Evolutionary conservation across 2,113 vertebrate species (phyloP), one percentile per base, ranked within the genome.

Genomic region (Rana temporaria): DNA sequence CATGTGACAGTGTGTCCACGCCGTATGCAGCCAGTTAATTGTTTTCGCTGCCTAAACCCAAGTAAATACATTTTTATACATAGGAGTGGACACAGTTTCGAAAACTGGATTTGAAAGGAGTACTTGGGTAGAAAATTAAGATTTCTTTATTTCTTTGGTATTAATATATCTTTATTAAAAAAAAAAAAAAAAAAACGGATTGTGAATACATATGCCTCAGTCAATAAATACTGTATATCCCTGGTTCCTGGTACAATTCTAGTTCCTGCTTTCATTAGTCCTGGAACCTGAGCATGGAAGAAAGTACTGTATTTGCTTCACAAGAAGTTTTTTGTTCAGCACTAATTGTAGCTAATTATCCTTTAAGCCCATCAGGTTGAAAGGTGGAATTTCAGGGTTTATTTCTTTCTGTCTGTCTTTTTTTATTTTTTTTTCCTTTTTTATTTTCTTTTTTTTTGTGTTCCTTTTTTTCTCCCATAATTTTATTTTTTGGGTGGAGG

Each of bases 81-180:
- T 32, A 22, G 72, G 72, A 20, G 56, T 34, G 34, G 72, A 62
- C 32, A 16, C 19, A 42, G 9, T 32, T 22, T 75, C 16, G 42
- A 75, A 71, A 75, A 75, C 72, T 62, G 56, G 53, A 75, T 56
- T 62, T 75, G 56, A 75, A 74, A 74, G 20, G 72, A 59, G 72
- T 75, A 60, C 26, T 75, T n/a, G 16, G 62, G 56, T 30, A 11
- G 72, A 38, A 75, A 57, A 57, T 75, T 19, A 60, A 60, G 30
- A 42, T 17, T 42, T 5, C 5, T 42, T 62, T 56, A n/a, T 34
- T 72, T 72, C 56, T 56, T 57, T 60, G 38, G 11, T 62, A n/a
- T 57, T 75, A 57, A 75, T 75, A 60, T 34, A 57, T 22, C 56
- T 34, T 75, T 2, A 75, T 75, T 75, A 62, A 38, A 32, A 38